Percentiles rank a stretch among this genome's conserved stretches.
phyloP scores from a whole-genome alignment of 2,888 invertebrate species.

The Xanthia icteritia region DNA sequence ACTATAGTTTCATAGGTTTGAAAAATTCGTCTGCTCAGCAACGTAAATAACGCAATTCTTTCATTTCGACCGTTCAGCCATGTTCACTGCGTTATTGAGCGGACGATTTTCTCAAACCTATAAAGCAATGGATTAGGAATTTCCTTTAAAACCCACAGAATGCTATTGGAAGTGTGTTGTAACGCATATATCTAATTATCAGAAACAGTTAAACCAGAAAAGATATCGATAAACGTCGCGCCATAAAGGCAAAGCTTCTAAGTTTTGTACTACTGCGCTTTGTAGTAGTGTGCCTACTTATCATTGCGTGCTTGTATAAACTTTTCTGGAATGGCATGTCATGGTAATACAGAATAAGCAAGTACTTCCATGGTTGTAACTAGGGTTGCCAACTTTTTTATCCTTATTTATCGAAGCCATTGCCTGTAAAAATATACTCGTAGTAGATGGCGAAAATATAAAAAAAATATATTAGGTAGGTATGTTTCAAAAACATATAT shows the following conservation, averaged over 20 bases:
- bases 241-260: background rate
- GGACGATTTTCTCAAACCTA: background rate
- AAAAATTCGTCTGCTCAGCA: background rate
- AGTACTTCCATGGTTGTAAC: background rate
- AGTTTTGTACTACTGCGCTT: background rate
- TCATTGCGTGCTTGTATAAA: too few species aligned
- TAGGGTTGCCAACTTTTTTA: too few species aligned
- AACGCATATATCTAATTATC: background rate
- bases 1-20: background rate
- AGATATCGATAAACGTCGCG: background rate
- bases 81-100: background rate
- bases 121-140: background rate
- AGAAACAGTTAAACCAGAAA: too few species aligned
- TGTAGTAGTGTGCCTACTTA: background rate
- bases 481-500: too few species aligned
- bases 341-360: background rate
- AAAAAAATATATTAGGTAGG: too few species aligned
- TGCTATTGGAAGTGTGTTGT: slow-evolving; percentile 1
- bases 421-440: too few species aligned
- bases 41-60: background rate
- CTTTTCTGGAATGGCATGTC: background rate
- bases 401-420: too few species aligned
- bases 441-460: too few species aligned
- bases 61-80: too few species aligned
- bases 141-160: background rate